Evolutionary conservation across 2,888 invertebrate genomes (phyloP).

Genomic region (Hybos culiciformis): DNA sequence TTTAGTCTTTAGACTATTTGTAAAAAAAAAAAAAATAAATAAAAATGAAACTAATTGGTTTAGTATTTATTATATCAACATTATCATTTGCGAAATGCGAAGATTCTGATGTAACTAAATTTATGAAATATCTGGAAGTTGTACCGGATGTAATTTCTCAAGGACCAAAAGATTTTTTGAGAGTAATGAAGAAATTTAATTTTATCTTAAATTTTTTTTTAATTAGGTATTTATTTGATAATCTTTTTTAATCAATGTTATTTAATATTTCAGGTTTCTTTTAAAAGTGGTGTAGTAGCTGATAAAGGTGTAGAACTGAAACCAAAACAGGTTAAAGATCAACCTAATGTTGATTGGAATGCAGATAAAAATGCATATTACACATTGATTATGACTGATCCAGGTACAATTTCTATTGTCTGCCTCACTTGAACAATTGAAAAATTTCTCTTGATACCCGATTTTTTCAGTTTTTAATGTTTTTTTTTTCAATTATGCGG

Average conservation of each 20-base stretch:
- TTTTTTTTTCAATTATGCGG: no score
- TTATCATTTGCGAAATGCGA: neutral
- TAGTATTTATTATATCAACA: neutral
- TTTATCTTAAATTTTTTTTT: neutral
- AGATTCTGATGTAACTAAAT: constrained; percentile 27
- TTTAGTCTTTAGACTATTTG: no score
- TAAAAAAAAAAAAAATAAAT: no score
- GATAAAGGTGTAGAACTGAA: constrained; percentile 54
- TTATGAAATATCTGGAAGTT: constrained; percentile 26
- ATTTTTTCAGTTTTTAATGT: no score
- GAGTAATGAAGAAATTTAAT: constrained; percentile 23
- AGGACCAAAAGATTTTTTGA: constrained; percentile 28
- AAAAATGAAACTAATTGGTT: neutral
- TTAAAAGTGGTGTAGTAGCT: constrained; percentile 34
- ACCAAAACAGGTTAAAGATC: constrained; percentile 43
- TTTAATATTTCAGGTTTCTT: constrained; percentile 18
- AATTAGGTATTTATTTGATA: neutral
- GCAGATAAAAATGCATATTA: constrained; percentile 21
- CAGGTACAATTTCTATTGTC: no score
- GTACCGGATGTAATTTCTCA: constrained; percentile 29
- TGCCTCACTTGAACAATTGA: no score
- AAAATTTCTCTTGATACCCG: no score
- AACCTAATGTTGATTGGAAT: constrained; percentile 24
- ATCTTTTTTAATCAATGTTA: neutral
- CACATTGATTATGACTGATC: constrained; percentile 46